Conservation (phyloP, 1,140 invertebrate genomes). For the Platyura marginata region DNA sequence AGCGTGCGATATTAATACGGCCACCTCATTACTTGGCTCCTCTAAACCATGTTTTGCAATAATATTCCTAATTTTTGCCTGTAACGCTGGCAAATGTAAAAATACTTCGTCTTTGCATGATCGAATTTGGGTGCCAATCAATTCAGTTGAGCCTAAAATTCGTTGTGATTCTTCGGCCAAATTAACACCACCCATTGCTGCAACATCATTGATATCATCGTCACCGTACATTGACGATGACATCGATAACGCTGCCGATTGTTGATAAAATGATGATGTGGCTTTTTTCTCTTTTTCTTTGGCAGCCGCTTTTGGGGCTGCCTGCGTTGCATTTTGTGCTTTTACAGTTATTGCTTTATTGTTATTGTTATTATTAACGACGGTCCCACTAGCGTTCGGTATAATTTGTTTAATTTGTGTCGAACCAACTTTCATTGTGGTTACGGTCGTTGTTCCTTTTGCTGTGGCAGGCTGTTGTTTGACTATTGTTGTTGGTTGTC, state of each 20-base stretch:
- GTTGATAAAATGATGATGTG: slow-evolving; percentile 19
- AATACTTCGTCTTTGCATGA: slow-evolving; percentile 93
- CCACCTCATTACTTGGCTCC: slow-evolving; percentile 74
- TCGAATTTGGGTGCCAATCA: slow-evolving; percentile 87
- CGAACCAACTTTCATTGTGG: slow-evolving; percentile 24
- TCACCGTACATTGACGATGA: slow-evolving; percentile 44
- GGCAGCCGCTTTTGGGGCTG: slow-evolving; percentile 16
- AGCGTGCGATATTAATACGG: slow-evolving; percentile 84
- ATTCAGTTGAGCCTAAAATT: slow-evolving; percentile 86
- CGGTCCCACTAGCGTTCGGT: slow-evolving; percentile 5
- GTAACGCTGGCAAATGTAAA: slow-evolving; percentile 57
- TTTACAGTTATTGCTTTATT: slow-evolving; percentile 9
- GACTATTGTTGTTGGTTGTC: slow-evolving; percentile 8
- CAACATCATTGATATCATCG: slow-evolving; percentile 96
- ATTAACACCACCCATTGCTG: slow-evolving; percentile 98
- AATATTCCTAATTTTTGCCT: slow-evolving; percentile 53
- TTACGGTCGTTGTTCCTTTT: slow-evolving; percentile 13
- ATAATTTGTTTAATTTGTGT: slow-evolving; percentile 23
- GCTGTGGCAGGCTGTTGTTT: not conserved
- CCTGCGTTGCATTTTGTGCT: slow-evolving; percentile 5
- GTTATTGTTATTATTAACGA: slow-evolving; percentile 1
- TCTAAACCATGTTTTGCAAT: slow-evolving; percentile 66
- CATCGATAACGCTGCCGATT: slow-evolving; percentile 17
- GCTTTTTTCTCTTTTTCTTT: slow-evolving; percentile 4
- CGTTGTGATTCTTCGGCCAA: slow-evolving; percentile 88